Evolutionary conservation across 1,140 invertebrate genomes (phyloP).

Genomic region (Pinna nobilis): DNA sequence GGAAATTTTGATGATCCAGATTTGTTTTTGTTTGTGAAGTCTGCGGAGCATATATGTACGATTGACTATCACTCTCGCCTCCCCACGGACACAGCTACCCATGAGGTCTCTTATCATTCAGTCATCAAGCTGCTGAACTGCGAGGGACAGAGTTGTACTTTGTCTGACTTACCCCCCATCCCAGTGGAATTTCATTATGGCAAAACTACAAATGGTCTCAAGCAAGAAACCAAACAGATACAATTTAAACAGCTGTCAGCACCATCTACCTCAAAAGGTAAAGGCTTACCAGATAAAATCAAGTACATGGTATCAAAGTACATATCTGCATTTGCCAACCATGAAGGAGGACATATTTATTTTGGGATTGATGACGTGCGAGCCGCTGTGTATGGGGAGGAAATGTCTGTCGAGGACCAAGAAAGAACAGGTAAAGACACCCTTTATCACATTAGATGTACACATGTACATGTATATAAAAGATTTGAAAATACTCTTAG

Average conservation of each 20-base stretch:
- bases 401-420: constrained; percentile 47
- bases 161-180: constrained; percentile 52
- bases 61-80: constrained; percentile 60
- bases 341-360: constrained; percentile 67
- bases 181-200: constrained; percentile 53
- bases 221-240: constrained; percentile 67
- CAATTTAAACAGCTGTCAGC: constrained; percentile 61
- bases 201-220: constrained; percentile 49
- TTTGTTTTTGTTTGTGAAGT: constrained; percentile 65
- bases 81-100: constrained; percentile 65
- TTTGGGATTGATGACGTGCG: constrained; percentile 64
- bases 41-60: constrained; percentile 63
- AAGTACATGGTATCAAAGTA: constrained; percentile 55
- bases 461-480: too few relatives aligned
- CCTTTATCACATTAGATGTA: neutral
- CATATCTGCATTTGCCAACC: constrained; percentile 64
- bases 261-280: constrained; percentile 22
- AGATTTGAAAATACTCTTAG: too few relatives aligned
- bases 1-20: constrained; percentile 62
- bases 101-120: constrained; percentile 61
- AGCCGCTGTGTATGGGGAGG: constrained; percentile 56
- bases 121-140: constrained; percentile 54
- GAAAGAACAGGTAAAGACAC: constrained; percentile 40
- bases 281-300: constrained; percentile 53
- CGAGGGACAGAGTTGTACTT: constrained; percentile 33